Base-by-base conservation (phyloP, 2,888 invertebrate genomes). In the Ceraclea dissimilis region DNA sequence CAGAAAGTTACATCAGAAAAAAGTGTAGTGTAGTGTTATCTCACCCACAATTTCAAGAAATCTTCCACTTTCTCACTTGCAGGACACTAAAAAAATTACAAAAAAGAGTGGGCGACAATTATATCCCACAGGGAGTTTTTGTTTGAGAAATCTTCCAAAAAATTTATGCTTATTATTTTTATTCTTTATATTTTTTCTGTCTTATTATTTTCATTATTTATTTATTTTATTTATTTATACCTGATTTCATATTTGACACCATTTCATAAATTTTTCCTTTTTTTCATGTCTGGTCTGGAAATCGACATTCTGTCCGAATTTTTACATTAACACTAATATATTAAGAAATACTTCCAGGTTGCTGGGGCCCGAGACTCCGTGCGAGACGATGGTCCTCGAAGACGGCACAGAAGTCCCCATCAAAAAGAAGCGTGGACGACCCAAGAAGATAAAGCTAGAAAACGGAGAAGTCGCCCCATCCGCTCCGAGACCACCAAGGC, bases 361-460 rank as follows among this genome's bases (percentile, higher is more conserved):
- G 65, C 75, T 73, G 72, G 78, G 77, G 66, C 77, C 78, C 60
- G 76, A 77, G 67, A 74, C 75, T 46, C 63, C 61, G 11, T 76
- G 77, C 2, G 78, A 77, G 70, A 77, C 77, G 61, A 77, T 77
- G 65, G 71, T 77, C 56, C 76, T 80, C 53, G 82, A 82, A 67
- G 82, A 83, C 71, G 82, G 81, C 64, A 80, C 80, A 51, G 79
- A 81, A 66, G 75, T 85, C 60, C 86, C 88, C 0, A 84, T 86
- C 49, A 91, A 91, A 75, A 92, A 92, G 78, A 91, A 91, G 71
- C 79, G 91, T n/a, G 92, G 92, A 1, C 75, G 91, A n/a, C 91
- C 92, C 59, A 91, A 91, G 76, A 92, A 92, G 72, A 83, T 86
- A 21, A 86, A 86, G 68, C 73, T 79, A 63, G 81, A 81, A 67